Base-by-base conservation (phyloP, 2,113 vertebrate genomes). In the Anthoscopus minutus region DNA sequence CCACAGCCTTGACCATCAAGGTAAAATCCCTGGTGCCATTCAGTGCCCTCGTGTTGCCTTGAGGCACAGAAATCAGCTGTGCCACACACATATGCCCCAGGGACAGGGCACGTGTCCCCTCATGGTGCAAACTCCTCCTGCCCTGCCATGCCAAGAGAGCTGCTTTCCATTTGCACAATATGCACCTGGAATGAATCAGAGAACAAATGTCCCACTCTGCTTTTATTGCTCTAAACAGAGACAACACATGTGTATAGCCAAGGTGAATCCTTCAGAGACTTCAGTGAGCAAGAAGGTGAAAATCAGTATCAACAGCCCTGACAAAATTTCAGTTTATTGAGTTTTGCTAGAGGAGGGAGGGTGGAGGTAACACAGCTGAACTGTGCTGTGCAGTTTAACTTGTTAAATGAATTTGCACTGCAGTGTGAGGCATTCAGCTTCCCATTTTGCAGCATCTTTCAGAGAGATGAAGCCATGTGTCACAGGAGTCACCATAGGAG, bases 381-480 rank as follows among this genome's bases (percentile, higher is more conserved):
- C 20, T 50, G 13, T 2, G 1, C n/a, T 0, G 0, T 3, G 0
- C 33, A 31, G 4, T 54, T 87, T 38, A 42, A 30, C 9, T 23
- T 81, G 57, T 76, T 62, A 45, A 62, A 38, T 47, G 19, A 78
- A 8, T 53, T 74, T 81, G 9, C 7, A 53, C 28, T 14, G 15
- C 56, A 23, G 3, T 6, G 37, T 23, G 37, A 86, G 35, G 38
- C 22, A 86, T 74, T 64, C 48, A 48, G 51, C n/a, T 65, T 71
- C 37, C 30, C 17, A 24, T 74, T 86, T 40, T 40, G 37, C 45
- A 60, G 19, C 28, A 31, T 21, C 31, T 53, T 86, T 71, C 86
- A 81, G 30, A 14, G 24, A 54, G 35, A 64, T 42, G 61, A 83
- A 78, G 24, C 24, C 25, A 7, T 71, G 16, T 30, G n/a, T 73